These are phyloP conservation scores for Gymnothorax reevesii DNA, from an alignment of 2,797 vertebrate species.

Conservation along the genomic window DNA sequence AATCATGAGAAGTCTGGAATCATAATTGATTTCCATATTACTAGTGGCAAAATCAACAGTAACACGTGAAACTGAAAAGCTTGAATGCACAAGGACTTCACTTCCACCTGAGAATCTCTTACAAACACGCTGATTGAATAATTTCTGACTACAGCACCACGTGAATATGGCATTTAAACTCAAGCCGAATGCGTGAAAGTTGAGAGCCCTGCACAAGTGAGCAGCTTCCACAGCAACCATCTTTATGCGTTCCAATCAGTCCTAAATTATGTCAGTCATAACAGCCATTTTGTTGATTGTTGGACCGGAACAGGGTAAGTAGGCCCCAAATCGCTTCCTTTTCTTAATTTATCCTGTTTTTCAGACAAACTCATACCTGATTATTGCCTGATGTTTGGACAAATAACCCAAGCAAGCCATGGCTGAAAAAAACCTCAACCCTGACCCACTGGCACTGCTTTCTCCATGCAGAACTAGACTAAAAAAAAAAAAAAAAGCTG, in stretches of 20 bases:
- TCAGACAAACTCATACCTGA: not conserved
- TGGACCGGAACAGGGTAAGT: not conserved
- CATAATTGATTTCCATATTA: no score
- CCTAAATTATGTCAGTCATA: not conserved
- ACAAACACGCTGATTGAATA: no score
- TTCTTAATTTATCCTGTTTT: slow-evolving; percentile 22
- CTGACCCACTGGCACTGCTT: no score
- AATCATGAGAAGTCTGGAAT: no score
- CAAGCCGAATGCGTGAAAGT: no score
- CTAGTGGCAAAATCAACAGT: no score
- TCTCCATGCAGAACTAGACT: not conserved
- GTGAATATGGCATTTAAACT: no score
- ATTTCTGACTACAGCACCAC: no score
- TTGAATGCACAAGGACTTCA: no score
- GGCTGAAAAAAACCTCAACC: not conserved
- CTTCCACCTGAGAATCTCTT: no score
- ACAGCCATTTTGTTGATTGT: not conserved
- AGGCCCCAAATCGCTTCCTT: slow-evolving; percentile 30
- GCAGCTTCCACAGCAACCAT: not conserved
- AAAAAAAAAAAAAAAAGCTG: not conserved
- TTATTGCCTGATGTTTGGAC: slow-evolving; percentile 26
- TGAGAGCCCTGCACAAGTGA: not conserved
- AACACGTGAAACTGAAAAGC: no score
- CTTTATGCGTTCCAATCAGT: not conserved
- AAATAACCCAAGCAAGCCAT: not conserved